Evolutionary conservation across 2,888 invertebrate species (phyloP), one percentile per base, ranked within the genome.

Genomic region (Drosophila colorata): DNA sequence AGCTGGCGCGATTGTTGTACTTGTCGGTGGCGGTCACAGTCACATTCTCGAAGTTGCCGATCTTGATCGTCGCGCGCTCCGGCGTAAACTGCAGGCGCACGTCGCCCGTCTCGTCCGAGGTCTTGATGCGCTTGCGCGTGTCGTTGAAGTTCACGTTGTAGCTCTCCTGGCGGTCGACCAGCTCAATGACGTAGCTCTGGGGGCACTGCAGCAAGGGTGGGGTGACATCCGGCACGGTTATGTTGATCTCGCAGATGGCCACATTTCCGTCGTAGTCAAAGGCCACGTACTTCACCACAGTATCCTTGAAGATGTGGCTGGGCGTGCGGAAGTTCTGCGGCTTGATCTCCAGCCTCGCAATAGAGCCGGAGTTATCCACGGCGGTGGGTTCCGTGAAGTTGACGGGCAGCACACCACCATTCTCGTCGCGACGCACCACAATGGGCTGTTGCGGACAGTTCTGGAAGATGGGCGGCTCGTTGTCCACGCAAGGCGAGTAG

Each of bases 191-290:
- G 90, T 98, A 98, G 90, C 98, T 98, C 91, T 98, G 97, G 0
- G 98, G 98, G 88, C 98, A 98, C 90, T 96, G 97, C 38, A 98
- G 92, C 88, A 95, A 95, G 7, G 98, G 98, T 55, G 98, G 98
- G 0, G 97, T 98, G 56, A 98, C 96, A 92, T 98, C 98, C 31
- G 97, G 97, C 9, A 98, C 98, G 0, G 98, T 97, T 31, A 99
- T 97, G 87, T 98, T 98, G 31, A 99, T 98, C 93, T 97, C 97
- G 90, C 99, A 99, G 90, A 98, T 98, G 13, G 98, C 99, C 13
- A 98, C 98, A 90, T 99, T 99, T 78, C 98, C 98, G 90, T 98
- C 98, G 87, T 97, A 98, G 93, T 99, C 99, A 88, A 97, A 99
- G 3, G 99, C 99, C 1, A 98, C 96, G 89, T 98, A 99, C 93